These are phyloP conservation scores for Augochlora pura DNA, from an alignment of 1,140 invertebrate genomes.

Conservation along the genomic window DNA sequence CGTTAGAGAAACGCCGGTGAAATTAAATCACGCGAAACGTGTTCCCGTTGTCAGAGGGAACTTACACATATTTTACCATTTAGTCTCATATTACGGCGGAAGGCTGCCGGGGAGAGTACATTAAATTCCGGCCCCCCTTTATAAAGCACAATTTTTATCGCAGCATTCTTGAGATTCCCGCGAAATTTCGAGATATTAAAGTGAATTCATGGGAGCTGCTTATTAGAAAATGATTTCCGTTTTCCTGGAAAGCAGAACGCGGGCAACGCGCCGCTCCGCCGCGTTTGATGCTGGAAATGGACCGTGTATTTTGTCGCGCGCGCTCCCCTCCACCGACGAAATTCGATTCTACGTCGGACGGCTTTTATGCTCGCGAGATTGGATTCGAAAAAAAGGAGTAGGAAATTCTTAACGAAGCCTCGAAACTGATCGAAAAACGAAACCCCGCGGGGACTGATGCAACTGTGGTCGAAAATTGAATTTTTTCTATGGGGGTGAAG, in stretches of 20 bases:
- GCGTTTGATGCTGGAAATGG: neutral
- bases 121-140: conserved; percentile 32
- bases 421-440: neutral
- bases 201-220: neutral
- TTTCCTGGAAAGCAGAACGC: neutral
- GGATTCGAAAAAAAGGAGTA: neutral
- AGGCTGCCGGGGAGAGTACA: neutral
- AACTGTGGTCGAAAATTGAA: neutral
- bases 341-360: neutral
- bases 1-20: neutral
- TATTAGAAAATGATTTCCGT: neutral
- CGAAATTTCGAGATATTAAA: conserved; percentile 10
- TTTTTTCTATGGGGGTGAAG: neutral
- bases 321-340: no score
- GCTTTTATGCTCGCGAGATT: neutral
- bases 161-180: conserved; percentile 19
- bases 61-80: conserved; percentile 19
- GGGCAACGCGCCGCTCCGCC: no score
- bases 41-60: neutral
- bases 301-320: neutral
- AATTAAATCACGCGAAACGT: conserved; percentile 34
- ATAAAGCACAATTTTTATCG: conserved; percentile 8
- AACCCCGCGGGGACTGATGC: neutral
- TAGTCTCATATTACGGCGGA: neutral
- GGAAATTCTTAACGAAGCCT: neutral